These are phyloP conservation scores for Chionomys nivalis DNA, from an alignment of 2,113 vertebrate genomes.

Conservation along the genomic window DNA sequence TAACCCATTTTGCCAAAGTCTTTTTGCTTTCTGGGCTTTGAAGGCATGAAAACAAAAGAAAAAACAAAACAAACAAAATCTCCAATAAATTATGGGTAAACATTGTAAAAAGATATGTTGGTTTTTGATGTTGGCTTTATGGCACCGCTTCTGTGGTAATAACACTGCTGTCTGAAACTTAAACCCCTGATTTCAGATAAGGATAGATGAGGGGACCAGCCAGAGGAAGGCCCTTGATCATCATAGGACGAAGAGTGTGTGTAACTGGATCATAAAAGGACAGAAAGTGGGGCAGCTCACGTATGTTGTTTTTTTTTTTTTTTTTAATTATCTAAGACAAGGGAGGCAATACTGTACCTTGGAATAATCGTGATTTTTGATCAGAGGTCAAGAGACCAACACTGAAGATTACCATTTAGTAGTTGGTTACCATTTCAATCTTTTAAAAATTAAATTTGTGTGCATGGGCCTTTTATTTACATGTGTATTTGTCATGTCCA, in stretches of 20 bases:
- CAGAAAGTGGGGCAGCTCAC: background rate
- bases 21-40: constrained; percentile 41
- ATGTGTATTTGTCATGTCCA: background rate
- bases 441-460: background rate
- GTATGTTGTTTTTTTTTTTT: background rate
- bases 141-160: constrained; percentile 6
- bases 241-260: background rate
- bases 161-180: background rate
- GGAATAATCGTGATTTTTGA: background rate
- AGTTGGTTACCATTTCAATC: background rate
- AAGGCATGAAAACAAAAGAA: background rate
- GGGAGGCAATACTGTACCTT: background rate
- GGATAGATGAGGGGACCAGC: background rate
- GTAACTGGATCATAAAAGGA: background rate
- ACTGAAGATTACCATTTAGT: background rate
- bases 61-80: background rate
- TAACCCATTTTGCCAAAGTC: constrained; percentile 17
- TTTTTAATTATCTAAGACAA: background rate
- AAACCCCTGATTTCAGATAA: background rate
- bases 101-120: background rate
- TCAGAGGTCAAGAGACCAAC: background rate
- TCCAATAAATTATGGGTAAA: background rate
- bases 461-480: background rate
- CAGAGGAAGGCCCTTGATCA: background rate
- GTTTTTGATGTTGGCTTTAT: background rate